Conservation (phyloP, 2,113 vertebrate species). For the Eptesicus fuscus region DNA sequence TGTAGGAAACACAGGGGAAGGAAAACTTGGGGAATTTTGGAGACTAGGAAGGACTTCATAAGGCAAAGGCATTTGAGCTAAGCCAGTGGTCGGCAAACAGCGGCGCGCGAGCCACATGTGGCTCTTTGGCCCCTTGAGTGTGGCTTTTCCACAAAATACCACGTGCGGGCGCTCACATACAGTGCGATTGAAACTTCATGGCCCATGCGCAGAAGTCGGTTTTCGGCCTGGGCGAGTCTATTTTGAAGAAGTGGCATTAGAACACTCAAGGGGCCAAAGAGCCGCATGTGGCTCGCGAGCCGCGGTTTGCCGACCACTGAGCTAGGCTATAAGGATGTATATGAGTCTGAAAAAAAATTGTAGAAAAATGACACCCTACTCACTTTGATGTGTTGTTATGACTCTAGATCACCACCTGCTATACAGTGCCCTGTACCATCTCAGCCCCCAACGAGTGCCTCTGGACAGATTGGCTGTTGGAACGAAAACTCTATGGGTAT, state of each 20-base stretch:
- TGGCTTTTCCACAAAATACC: too few species aligned
- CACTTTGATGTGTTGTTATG: slow-evolving; percentile 13
- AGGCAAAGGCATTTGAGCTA: background rate
- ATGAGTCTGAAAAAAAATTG: background rate
- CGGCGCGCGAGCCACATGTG: too few species aligned
- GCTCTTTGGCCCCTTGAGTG: too few species aligned
- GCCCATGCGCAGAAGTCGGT: too few species aligned
- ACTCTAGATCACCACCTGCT: slow-evolving; percentile 91
- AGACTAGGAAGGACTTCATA: background rate
- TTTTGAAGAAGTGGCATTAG: too few species aligned
- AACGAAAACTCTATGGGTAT: slow-evolving; percentile 85
- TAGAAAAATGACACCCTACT: background rate
- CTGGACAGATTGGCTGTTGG: slow-evolving; percentile 93
- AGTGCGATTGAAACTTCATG: too few species aligned
- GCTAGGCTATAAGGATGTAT: background rate
- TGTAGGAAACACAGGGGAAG: background rate
- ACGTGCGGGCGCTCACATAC: too few species aligned
- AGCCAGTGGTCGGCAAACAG: background rate
- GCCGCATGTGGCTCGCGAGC: too few species aligned
- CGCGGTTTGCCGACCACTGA: background rate
- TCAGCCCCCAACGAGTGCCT: slow-evolving; percentile 88
- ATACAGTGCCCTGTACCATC: slow-evolving; percentile 85
- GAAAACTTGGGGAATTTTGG: background rate
- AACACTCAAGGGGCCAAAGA: too few species aligned
- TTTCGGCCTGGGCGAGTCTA: too few species aligned